Percentiles rank a stretch among this genome's conserved stretches.
phyloP scores from a whole-genome alignment of 2,113 vertebrate genomes.

The human region GRCh38 chr4:15508501-15509000 shows the following conservation, averaged over 20 bases:
- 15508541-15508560: background rate
- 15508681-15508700: background rate
- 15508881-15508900: background rate
- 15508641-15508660: background rate
- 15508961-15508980: background rate
- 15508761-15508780: background rate
- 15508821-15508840: background rate
- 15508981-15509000: background rate
- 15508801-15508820: background rate
- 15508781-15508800: background rate
- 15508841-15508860: background rate
- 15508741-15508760: background rate
- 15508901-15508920: background rate
- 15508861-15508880: background rate
- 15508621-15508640: background rate
- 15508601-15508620: background rate
- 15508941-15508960: background rate
- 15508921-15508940: background rate
- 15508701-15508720: background rate
- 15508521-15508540: background rate
- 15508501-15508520: background rate
- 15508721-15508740: background rate
- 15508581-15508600: background rate
- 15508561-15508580: background rate
- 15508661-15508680: background rate